A percentile compares a stretch with the other conserved stretches of the same genome.
phyloP scores from a whole-genome alignment of 2,797 vertebrate species.

The Acipenser transmontanus region DNA sequence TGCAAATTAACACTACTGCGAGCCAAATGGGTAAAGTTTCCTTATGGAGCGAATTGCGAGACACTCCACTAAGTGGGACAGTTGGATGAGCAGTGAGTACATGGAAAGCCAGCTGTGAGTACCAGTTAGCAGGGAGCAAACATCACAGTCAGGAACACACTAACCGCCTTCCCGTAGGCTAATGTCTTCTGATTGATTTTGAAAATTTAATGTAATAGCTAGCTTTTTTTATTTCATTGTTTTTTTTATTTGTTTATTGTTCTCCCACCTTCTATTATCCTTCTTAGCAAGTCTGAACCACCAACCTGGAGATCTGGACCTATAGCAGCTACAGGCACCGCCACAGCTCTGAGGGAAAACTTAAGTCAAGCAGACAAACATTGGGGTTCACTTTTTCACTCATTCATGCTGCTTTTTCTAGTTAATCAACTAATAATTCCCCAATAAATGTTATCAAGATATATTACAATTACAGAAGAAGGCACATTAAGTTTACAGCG shows the following conservation, averaged over 20 bases:
- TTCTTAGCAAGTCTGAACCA: conserved; percentile 21
- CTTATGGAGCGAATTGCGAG: conserved; percentile 75
- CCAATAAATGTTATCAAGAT: not conserved
- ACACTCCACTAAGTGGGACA: conserved; percentile 63
- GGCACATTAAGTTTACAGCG: not conserved
- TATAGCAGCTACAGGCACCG: not conserved
- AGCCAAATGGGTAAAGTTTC: conserved; percentile 77
- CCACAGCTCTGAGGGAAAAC: not conserved
- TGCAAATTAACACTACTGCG: conserved; percentile 74
- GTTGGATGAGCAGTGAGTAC: conserved; percentile 79
- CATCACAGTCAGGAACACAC: conserved; percentile 2
- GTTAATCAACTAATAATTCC: not conserved
- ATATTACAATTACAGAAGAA: not conserved
- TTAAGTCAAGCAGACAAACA: too few species aligned
- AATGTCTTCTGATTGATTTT: conserved; percentile 61
- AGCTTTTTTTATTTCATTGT: conserved; percentile 20
- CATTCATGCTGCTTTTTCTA: not conserved
- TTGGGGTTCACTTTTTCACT: too few species aligned
- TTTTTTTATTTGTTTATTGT: conserved; percentile 21
- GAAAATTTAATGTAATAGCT: conserved; percentile 48
- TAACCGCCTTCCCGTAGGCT: conserved; percentile 25
- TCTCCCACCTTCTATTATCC: conserved; percentile 23
- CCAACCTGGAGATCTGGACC: not conserved
- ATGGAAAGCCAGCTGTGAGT: conserved; percentile 41
- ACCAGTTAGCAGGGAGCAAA: conserved; percentile 20